Conservation (phyloP, 2,113 vertebrate genomes). For the Pardalotus punctatus region DNA sequence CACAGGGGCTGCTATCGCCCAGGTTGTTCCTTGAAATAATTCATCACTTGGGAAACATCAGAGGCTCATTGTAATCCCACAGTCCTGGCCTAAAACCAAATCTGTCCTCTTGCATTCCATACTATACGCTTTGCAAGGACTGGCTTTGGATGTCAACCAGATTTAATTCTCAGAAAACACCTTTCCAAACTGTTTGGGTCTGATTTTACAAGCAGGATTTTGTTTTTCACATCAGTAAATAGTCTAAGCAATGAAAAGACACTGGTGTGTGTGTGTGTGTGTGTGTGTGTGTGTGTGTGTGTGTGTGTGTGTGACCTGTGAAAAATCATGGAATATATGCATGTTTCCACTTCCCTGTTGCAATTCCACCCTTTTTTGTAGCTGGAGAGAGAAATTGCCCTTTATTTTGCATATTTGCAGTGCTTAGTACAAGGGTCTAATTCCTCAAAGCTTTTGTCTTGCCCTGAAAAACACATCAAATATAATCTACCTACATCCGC, state of each 20-base stretch:
- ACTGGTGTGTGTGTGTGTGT: not conserved
- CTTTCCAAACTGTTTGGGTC: not conserved
- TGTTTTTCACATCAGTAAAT: not conserved
- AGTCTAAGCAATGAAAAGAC: not conserved
- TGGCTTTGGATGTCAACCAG: not conserved
- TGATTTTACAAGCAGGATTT: not conserved
- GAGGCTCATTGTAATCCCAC: not conserved
- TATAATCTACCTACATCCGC: not conserved
- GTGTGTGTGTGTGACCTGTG: not conserved
- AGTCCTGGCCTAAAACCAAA: not conserved
- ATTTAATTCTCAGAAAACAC: not conserved
- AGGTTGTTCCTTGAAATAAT: constrained; percentile 29
- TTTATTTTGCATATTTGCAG: not conserved
- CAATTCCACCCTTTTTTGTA: not conserved
- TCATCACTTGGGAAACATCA: constrained; percentile 1
- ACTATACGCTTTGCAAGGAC: not conserved
- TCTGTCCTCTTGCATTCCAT: not conserved
- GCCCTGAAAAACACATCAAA: not conserved
- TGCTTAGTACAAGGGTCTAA: not conserved
- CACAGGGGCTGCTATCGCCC: not conserved
- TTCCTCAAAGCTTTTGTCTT: not conserved
- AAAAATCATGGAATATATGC: not conserved
- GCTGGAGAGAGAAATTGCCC: not conserved
- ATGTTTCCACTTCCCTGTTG: not conserved
- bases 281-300: not conserved